Base-by-base conservation (phyloP, 2,113 vertebrate genomes). In the Hoplias malabaricus region DNA sequence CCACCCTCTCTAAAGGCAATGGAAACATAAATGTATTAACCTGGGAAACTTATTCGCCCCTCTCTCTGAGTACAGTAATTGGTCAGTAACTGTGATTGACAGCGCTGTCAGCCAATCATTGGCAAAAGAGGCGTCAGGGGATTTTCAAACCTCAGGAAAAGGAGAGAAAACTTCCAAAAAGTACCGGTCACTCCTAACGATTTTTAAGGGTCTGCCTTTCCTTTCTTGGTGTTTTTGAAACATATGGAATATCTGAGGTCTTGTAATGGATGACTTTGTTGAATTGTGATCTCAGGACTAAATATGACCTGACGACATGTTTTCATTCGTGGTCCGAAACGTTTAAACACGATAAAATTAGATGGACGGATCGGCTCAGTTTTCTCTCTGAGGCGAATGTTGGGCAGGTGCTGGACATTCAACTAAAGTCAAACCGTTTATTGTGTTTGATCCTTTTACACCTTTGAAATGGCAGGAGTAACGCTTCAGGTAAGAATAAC, bases 401-500 rank as follows among this genome's bases (percentile, higher is more conserved):
- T 36, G 2, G 59, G 34, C 59, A 36, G 33, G 59, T 63, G 57
- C 57, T 10, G 13, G 4, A 25, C 8, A 50, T 13, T 31, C 61
- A 23, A 59, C 29, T 29, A n/a, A 65, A 56, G 62, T 2, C 14
- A 59, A 31, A 29, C 31, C 34, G 8, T 23, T 23, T 68, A 40
- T 2, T 27, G 48, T 29, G 9, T 6, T 62, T 38, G 62, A 63
- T 42, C 6, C 2, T 40, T 38, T 66, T 53, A 31, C n/a, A 50
- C 62, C 3, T 4, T 6, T 40, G 19, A n/a, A 10, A 84, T 84
- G 83, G 74, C 83, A 38, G 73, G 80, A 40, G 62, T 84, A 56
- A 80, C 80, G 38, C 77, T 84, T 59, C 83, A 82, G 83, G 83
- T 84, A 84, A 70, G 77, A 34, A 9, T 29, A n/a, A n/a, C n/a